phyloP scores from a whole-genome alignment of 2,113 vertebrate genomes.

The Plecturocebus donacophilus region DNA sequence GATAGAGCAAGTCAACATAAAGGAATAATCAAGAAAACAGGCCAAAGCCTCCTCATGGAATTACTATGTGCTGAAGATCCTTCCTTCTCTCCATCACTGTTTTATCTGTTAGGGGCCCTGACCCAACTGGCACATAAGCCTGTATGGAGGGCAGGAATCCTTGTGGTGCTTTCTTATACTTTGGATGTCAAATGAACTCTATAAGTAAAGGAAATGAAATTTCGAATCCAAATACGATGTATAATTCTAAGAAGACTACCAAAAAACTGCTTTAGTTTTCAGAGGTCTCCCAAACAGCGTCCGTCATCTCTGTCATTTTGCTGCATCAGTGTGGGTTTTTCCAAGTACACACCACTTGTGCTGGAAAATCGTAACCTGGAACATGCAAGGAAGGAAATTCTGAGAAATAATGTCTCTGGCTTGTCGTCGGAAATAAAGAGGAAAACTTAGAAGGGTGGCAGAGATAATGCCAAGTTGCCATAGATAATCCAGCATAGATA shows the following conservation, averaged over 20 bases:
- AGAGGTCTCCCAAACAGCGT: not conserved
- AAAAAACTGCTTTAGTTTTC: not conserved
- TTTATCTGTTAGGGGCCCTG: not conserved
- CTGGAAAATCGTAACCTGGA: not conserved
- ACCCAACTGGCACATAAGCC: not conserved
- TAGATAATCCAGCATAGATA: not conserved
- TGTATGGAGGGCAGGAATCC: rapidly evolving
- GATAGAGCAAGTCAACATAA: rapidly evolving
- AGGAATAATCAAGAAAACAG: not conserved
- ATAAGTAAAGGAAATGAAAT: not conserved
- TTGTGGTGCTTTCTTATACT: not conserved
- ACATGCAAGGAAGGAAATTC: not conserved
- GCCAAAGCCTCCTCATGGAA: rapidly evolving
- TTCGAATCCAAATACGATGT: not conserved
- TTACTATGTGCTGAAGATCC: no score
- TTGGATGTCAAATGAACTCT: not conserved
- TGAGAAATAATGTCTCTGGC: not conserved
- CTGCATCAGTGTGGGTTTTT: not conserved
- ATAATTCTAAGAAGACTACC: no score
- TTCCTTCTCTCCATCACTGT: not conserved
- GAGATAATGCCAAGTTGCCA: not conserved
- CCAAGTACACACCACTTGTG: not conserved
- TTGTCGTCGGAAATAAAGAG: not conserved
- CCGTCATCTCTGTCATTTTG: not conserved
- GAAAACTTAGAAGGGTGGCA: not conserved